These are phyloP conservation scores for Phortica magna DNA, from an alignment of 2,888 invertebrate genomes.

Conservation along the genomic window DNA sequence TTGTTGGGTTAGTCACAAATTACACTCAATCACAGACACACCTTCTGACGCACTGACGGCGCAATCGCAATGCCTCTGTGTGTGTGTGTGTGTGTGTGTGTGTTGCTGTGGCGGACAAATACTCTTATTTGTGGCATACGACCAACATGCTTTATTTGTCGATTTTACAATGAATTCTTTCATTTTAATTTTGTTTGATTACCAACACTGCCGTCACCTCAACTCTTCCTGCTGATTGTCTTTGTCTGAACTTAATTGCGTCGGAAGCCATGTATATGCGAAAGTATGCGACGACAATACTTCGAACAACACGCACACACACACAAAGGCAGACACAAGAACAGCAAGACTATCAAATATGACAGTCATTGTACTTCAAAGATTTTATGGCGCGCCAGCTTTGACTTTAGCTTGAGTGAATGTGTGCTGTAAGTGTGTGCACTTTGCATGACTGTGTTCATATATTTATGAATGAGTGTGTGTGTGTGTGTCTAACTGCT, in stretches of 20 bases:
- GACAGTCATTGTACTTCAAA: not conserved
- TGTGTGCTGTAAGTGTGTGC: not conserved
- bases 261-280: not conserved
- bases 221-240: not conserved
- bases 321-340: not conserved
- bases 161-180: not conserved
- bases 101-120: not conserved
- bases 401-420: not conserved
- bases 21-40: not conserved
- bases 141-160: not conserved
- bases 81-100: not conserved
- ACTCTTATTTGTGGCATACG: no score
- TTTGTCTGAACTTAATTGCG: not conserved
- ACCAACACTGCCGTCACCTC: not conserved
- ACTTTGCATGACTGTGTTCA: not conserved
- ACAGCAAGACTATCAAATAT: not conserved
- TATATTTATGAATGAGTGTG: not conserved
- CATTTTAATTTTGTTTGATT: not conserved
- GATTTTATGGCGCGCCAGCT: not conserved
- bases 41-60: not conserved
- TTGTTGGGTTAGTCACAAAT: not conserved
- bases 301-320: not conserved
- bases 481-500: conserved; percentile 31
- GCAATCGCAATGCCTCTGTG: not conserved
- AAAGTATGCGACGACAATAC: not conserved